Percentiles rank a stretch among this genome's conserved stretches.
Conservation (phyloP, 2,113 vertebrate species). For the Tenrec ecaudatus region DNA sequence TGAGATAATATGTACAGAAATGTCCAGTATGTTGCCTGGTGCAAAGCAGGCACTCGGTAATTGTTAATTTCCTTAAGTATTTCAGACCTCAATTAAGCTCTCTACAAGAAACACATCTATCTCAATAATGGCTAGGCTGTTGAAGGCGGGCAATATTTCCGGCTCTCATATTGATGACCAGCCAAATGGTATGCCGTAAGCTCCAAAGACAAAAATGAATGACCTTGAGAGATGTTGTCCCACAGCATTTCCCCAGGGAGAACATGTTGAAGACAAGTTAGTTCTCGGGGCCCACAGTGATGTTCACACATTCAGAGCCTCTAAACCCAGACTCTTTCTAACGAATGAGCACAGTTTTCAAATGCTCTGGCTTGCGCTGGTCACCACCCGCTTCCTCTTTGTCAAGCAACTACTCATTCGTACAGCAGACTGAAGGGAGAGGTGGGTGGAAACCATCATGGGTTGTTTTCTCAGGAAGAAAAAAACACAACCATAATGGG, state of each 20-base stretch:
- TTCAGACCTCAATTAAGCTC: constrained; percentile 35
- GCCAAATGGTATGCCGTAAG: background rate
- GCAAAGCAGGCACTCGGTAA: constrained; percentile 31
- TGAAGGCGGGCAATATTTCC: constrained; percentile 64
- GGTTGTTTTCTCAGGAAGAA: constrained; percentile 40
- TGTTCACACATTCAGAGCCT: constrained; percentile 36
- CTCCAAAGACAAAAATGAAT: constrained; percentile 41
- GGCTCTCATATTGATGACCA: constrained; percentile 51
- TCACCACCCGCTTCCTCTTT: background rate
- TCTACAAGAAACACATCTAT: constrained; percentile 56
- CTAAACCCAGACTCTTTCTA: background rate
- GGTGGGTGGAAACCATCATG: background rate
- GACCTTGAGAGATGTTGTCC: background rate
- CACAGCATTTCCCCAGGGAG: background rate
- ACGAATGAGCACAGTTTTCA: constrained; percentile 40
- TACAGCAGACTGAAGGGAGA: background rate
- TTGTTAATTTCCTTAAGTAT: constrained; percentile 30
- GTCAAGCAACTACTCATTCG: background rate
- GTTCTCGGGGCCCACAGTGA: constrained; percentile 11
- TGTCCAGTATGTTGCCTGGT: constrained; percentile 19
- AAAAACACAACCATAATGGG: background rate
- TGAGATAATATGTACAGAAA: constrained; percentile 38
- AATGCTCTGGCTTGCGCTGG: background rate
- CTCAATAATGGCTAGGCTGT: background rate
- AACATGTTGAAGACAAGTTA: constrained; percentile 3